Evolutionary conservation across 2,797 vertebrate species (phyloP).

Genomic region (Calcarius lapponicus): DNA sequence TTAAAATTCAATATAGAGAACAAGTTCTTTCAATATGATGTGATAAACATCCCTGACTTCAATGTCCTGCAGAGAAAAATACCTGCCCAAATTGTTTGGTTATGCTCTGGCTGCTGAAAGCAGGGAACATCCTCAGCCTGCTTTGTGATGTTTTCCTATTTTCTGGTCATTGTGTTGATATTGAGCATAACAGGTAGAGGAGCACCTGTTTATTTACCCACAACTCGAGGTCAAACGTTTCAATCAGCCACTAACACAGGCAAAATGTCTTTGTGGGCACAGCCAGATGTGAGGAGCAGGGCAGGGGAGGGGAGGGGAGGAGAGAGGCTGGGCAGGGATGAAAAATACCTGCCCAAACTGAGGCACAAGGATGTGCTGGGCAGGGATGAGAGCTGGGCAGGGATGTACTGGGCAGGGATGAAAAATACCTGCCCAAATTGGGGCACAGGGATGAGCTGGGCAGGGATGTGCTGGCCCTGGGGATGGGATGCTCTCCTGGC

Average conservation of each 20-base stretch:
- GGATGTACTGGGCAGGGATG: too few species aligned
- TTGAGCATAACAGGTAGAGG: background rate
- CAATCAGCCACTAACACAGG: background rate
- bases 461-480: too few species aligned
- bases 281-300: rapidly evolving
- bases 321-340: background rate
- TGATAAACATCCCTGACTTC: background rate
- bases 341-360: too few species aligned
- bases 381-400: too few species aligned
- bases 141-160: background rate
- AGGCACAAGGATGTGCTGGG: too few species aligned
- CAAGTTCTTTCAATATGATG: background rate
- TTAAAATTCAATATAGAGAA: background rate
- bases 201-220: background rate
- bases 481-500: background rate
- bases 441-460: too few species aligned
- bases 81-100: background rate
- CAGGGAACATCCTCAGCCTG: background rate
- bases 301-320: rapidly evolving
- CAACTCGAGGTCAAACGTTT: background rate
- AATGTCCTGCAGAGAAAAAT: background rate
- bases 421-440: too few species aligned
- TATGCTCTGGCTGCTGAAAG: background rate
- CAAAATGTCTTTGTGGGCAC: background rate
- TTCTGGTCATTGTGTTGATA: background rate